phyloP scores from a whole-genome alignment of 2,113 vertebrate species.

The Sander lucioperca region DNA sequence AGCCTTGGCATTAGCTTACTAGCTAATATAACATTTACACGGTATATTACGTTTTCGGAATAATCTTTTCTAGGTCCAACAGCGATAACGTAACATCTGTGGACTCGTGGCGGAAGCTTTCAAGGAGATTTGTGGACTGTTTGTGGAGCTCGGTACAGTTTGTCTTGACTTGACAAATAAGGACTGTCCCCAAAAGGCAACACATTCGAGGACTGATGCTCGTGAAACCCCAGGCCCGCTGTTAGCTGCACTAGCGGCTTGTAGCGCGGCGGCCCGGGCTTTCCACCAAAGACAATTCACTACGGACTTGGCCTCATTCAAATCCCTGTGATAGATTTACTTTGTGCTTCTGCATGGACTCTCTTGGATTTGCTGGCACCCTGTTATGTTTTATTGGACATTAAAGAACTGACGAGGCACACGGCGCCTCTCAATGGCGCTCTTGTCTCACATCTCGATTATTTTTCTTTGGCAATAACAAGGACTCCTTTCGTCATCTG shows the following conservation, averaged over 20 bases:
- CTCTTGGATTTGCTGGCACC: conserved; percentile 58
- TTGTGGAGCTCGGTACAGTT: conserved; percentile 6
- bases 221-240: conserved; percentile 47
- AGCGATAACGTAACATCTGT: neutral
- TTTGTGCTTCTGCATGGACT: conserved; percentile 50
- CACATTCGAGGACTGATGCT: conserved; percentile 52
- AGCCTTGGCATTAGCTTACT: conserved; percentile 37
- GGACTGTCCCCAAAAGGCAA: conserved; percentile 20
- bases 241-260: conserved; percentile 41
- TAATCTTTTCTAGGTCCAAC: neutral
- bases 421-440: conserved; percentile 52
- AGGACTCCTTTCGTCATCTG: conserved; percentile 61
- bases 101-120: conserved; percentile 41
- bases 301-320: conserved; percentile 55
- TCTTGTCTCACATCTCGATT: conserved; percentile 40
- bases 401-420: conserved; percentile 61
- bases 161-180: conserved; percentile 10
- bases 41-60: neutral
- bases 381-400: conserved; percentile 65
- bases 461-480: conserved; percentile 67
- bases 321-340: neutral
- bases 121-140: conserved; percentile 38
- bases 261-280: conserved; percentile 37
- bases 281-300: conserved; percentile 60
- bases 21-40: conserved; percentile 5